Evolutionary conservation across 2,888 invertebrate species (phyloP).

Genomic region (Mactromeris polynyma): DNA sequence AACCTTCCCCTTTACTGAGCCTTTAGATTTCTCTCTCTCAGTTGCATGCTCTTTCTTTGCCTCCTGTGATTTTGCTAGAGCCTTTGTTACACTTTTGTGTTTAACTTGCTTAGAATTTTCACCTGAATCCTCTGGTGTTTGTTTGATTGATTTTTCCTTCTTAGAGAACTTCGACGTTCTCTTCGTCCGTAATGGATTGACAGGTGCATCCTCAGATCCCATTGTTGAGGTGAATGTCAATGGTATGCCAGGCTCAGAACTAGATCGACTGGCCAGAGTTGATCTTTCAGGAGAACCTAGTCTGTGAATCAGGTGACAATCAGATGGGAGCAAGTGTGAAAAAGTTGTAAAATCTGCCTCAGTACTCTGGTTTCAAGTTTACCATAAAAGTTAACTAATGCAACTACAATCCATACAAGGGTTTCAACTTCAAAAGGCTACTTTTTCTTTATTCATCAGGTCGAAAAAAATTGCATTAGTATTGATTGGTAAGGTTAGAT

Average conservation of each 20-base stretch:
- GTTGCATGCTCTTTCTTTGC: background rate
- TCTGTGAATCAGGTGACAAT: background rate
- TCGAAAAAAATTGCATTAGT: too few relatives aligned
- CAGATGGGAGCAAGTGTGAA: too few relatives aligned
- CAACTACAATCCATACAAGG: too few relatives aligned
- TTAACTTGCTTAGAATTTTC: background rate
- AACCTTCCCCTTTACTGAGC: background rate
- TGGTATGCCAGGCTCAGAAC: background rate
- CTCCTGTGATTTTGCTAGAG: too few relatives aligned
- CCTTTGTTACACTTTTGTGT: background rate
- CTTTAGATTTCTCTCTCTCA: background rate
- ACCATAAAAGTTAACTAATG: too few relatives aligned
- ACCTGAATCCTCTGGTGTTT: background rate
- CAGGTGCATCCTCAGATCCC: background rate
- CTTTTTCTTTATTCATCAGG: too few relatives aligned
- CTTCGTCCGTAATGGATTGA: background rate
- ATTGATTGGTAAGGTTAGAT: too few relatives aligned
- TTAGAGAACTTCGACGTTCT: background rate
- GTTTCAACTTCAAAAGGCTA: too few relatives aligned
- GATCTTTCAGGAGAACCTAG: background rate
- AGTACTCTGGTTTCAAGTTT: too few relatives aligned
- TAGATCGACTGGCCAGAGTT: constrained; percentile 1
- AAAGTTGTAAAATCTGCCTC: too few relatives aligned
- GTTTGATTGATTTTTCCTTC: background rate
- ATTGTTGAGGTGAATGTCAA: background rate